phyloP scores from a whole-genome alignment of 1,140 invertebrate species.

The Drosophila littoralis region DNA sequence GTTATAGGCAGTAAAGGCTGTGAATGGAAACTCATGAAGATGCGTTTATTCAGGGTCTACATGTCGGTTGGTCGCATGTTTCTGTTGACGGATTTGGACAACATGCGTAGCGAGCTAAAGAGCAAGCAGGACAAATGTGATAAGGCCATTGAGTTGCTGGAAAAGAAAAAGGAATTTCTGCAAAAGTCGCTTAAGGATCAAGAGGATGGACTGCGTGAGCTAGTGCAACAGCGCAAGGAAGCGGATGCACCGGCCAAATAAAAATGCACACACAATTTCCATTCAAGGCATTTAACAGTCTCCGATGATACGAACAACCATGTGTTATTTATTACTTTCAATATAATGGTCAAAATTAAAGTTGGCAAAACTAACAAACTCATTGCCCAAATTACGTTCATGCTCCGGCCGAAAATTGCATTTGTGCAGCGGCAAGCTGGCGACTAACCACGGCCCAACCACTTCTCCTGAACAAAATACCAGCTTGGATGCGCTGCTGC shows the following conservation, averaged over 20 bases:
- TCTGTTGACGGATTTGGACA: conserved; percentile 74
- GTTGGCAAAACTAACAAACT: conserved; percentile 96
- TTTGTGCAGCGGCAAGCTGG: conserved; percentile 88
- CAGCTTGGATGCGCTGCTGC: conserved; percentile 87
- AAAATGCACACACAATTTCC: conserved; percentile 4
- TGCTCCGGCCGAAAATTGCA: conserved; percentile 92
- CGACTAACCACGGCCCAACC: conserved; percentile 89
- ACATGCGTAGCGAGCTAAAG: conserved; percentile 76
- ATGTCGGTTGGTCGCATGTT: conserved; percentile 83
- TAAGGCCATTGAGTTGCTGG: conserved; percentile 71
- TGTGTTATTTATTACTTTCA: conserved; percentile 76
- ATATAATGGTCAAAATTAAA: conserved; percentile 88
- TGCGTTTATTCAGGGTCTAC: conserved; percentile 62
- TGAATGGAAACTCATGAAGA: not conserved
- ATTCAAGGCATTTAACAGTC: conserved; percentile 11
- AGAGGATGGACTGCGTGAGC: conserved; percentile 78
- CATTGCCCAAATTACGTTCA: conserved; percentile 95
- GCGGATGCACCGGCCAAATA: conserved; percentile 65
- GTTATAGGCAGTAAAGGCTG: not conserved
- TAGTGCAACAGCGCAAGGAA: conserved; percentile 82
- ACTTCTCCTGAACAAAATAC: conserved; percentile 95
- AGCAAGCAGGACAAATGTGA: conserved; percentile 81
- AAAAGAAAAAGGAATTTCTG: conserved; percentile 81
- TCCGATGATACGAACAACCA: conserved; percentile 23
- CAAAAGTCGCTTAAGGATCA: conserved; percentile 80